Percentiles rank a stretch among this genome's conserved stretches.
phyloP scores from a whole-genome alignment of 1,140 invertebrate genomes.

The Lerema accius region DNA sequence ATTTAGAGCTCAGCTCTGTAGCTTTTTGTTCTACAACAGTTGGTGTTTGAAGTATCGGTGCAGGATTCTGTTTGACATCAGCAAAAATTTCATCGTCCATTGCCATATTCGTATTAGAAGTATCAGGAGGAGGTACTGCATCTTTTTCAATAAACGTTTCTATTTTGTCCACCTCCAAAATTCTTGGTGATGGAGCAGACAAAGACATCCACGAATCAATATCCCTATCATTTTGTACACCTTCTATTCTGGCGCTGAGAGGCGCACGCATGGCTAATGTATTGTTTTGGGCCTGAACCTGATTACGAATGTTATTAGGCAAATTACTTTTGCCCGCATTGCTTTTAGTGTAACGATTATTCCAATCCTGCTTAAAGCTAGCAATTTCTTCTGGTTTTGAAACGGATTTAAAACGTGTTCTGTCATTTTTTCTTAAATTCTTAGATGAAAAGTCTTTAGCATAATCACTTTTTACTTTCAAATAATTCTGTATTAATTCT shows the following conservation, averaged over 20 bases:
- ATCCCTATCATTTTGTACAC: slow-evolving; percentile 77
- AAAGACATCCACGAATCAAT: slow-evolving; percentile 81
- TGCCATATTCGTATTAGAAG: slow-evolving; percentile 16
- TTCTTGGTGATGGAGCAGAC: slow-evolving; percentile 64
- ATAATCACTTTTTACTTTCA: slow-evolving; percentile 72
- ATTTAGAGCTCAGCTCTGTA: slow-evolving; percentile 63
- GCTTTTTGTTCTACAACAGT: slow-evolving; percentile 40
- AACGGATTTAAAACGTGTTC: slow-evolving; percentile 51
- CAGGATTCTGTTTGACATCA: slow-evolving; percentile 10
- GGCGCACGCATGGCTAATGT: slow-evolving; percentile 50
- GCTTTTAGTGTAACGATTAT: slow-evolving; percentile 54
- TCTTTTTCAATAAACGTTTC: slow-evolving; percentile 33
- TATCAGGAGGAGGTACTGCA: slow-evolving; percentile 11
- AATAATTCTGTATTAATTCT: slow-evolving; percentile 74
- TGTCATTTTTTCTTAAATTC: slow-evolving; percentile 58
- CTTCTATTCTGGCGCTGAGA: slow-evolving; percentile 66
- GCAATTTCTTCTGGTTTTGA: slow-evolving; percentile 50
- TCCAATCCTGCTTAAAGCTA: slow-evolving; percentile 62
- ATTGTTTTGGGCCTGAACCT: slow-evolving; percentile 51
- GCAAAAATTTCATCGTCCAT: slow-evolving; percentile 26
- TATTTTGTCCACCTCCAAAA: slow-evolving; percentile 48
- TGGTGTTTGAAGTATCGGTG: slow-evolving; percentile 4
- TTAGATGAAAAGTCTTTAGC: slow-evolving; percentile 52
- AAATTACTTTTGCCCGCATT: slow-evolving; percentile 43
- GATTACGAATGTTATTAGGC: slow-evolving; percentile 48